Percentiles rank a stretch among this genome's conserved stretches.
phyloP scores from a whole-genome alignment of 2,797 vertebrate genomes.

The Ciconia nigra region DNA sequence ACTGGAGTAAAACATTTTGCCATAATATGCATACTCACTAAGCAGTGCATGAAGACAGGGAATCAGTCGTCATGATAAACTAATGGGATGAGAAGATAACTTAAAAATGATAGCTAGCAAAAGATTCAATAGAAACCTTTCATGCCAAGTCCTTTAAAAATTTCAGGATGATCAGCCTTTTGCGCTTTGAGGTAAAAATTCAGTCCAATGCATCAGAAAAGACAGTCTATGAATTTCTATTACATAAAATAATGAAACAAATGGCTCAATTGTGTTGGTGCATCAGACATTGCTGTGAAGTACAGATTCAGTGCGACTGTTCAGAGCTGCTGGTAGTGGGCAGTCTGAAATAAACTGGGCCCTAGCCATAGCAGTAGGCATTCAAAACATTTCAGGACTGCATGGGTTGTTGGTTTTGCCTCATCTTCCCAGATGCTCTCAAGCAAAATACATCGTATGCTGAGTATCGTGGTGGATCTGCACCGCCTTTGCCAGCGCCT shows the following conservation, averaged over 20 bases:
- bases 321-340: slow-evolving; percentile 88
- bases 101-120: slow-evolving; percentile 81
- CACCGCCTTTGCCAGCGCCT: slow-evolving; percentile 96
- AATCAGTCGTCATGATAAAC: slow-evolving; percentile 83
- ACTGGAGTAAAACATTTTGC: slow-evolving; percentile 59
- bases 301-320: slow-evolving; percentile 80
- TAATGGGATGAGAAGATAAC: slow-evolving; percentile 78
- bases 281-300: slow-evolving; percentile 78
- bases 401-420: slow-evolving; percentile 42
- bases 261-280: slow-evolving; percentile 91
- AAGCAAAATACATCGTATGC: slow-evolving; percentile 99
- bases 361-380: slow-evolving; percentile 41
- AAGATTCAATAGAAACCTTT: slow-evolving; percentile 83
- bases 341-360: slow-evolving; percentile 73
- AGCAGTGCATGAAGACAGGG: slow-evolving; percentile 78
- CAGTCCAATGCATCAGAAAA: slow-evolving; percentile 84
- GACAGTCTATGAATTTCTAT: slow-evolving; percentile 85
- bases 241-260: slow-evolving; percentile 78
- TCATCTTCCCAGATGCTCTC: slow-evolving; percentile 72
- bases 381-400: slow-evolving; percentile 67
- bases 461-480: slow-evolving; percentile 99
- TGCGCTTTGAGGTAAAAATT: slow-evolving; percentile 98
- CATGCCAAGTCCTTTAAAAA: slow-evolving; percentile 82
- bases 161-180: slow-evolving; percentile 83
- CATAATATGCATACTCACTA: slow-evolving; percentile 62